Evolutionary conservation across 2,113 vertebrate genomes (phyloP).

Genomic region (Syrmaticus mikado): DNA sequence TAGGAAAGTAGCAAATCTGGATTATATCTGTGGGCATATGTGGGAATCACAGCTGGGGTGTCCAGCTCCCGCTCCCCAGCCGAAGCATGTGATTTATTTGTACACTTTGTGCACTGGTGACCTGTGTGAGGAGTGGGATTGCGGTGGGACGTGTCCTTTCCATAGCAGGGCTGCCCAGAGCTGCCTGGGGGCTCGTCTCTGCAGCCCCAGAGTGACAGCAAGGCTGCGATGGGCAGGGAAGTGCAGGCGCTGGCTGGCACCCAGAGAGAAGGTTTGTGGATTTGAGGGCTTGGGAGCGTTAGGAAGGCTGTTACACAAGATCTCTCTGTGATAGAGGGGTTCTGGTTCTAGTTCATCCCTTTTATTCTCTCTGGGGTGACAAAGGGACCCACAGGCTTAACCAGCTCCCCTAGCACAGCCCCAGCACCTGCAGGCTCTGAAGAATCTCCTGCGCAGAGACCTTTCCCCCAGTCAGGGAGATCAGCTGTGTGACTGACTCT

Average conservation of each 20-base stretch:
- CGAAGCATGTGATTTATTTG: not conserved
- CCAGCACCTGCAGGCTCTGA: not conserved
- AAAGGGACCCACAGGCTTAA: not conserved
- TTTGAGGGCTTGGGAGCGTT: not conserved
- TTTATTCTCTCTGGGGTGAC: not conserved
- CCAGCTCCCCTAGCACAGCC: not conserved
- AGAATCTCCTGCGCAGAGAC: not conserved
- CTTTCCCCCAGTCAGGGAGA: not conserved
- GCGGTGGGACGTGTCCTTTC: not conserved
- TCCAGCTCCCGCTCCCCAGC: not conserved
- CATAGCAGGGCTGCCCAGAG: not conserved
- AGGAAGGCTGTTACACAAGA: not conserved
- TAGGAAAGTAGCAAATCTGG: slow-evolving; percentile 53
- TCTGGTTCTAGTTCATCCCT: not conserved
- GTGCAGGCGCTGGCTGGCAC: accelerated
- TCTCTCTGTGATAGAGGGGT: not conserved
- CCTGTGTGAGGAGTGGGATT: not conserved
- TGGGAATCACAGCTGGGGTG: not conserved
- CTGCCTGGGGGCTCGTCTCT: not conserved
- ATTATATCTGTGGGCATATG: slow-evolving; percentile 69
- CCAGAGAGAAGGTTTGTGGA: not conserved
- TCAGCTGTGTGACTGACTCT: not conserved
- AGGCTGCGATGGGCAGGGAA: not conserved
- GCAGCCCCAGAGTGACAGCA: accelerated
- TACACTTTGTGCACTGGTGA: not conserved